phyloP scores from a whole-genome alignment of 1,140 invertebrate genomes.

The Drosophila cardini region DNA sequence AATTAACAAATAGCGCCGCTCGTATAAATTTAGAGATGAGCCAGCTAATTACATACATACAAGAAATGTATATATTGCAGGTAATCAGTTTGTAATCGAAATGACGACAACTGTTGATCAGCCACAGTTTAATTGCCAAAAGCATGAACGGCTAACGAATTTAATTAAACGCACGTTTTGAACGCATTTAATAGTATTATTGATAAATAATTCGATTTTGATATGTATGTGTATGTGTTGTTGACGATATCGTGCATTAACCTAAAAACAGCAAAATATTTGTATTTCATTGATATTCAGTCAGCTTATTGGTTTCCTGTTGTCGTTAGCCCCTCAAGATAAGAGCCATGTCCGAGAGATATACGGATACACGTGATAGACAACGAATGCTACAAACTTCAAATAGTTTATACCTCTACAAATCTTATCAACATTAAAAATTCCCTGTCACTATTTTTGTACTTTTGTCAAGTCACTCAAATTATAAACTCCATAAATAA shows the following conservation, averaged over 20 bases:
- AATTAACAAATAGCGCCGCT: conserved; percentile 59
- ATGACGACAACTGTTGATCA: conserved; percentile 55
- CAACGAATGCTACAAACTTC: neutral
- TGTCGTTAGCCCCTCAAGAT: conserved; percentile 16
- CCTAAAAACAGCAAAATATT: conserved; percentile 52
- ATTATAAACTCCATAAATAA: neutral
- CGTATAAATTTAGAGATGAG: conserved; percentile 56
- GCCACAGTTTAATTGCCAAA: conserved; percentile 32
- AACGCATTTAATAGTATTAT: neutral
- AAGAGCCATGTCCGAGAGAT: conserved; percentile 5
- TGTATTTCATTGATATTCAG: conserved; percentile 33
- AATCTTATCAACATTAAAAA: neutral
- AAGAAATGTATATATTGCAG: conserved; percentile 1
- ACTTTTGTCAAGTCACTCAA: neutral
- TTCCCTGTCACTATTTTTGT: neutral
- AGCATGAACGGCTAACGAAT: conserved; percentile 28
- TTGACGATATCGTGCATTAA: conserved; percentile 56
- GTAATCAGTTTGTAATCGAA: conserved; percentile 17
- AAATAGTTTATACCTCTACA: neutral
- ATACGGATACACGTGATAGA: conserved; percentile 36
- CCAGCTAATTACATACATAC: conserved; percentile 17
- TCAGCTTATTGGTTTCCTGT: conserved; percentile 30
- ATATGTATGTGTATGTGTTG: neutral
- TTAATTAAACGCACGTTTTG: conserved; percentile 3
- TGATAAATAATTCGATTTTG: neutral